Evolutionary conservation across 2,888 invertebrate genomes (phyloP).

Genomic region (Sphaeridia pumilis): DNA sequence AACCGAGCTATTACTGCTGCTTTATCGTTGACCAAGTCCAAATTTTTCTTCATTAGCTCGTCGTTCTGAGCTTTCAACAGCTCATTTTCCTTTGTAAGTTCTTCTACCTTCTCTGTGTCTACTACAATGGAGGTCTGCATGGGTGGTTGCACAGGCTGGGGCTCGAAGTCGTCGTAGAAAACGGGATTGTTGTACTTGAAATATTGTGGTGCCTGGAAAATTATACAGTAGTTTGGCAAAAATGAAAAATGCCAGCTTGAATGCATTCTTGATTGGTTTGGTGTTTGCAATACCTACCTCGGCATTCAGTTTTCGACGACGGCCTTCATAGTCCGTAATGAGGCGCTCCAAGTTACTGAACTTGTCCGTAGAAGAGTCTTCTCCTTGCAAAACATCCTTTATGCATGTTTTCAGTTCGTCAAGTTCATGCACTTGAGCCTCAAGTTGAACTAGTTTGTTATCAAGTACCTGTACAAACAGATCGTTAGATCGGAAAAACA

Average conservation of each 20-base stretch:
- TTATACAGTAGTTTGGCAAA: background rate
- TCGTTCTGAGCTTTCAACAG: background rate
- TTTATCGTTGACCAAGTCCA: background rate
- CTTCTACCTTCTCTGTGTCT: background rate
- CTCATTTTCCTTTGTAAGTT: background rate
- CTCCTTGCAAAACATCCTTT: background rate
- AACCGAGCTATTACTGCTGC: background rate
- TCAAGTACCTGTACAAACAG: background rate
- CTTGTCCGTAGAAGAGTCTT: background rate
- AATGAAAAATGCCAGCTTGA: background rate
- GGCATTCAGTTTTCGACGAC: background rate
- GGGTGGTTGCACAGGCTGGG: no score
- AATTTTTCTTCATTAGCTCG: background rate
- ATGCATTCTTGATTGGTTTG: no score
- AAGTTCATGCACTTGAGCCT: background rate
- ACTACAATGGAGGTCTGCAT: no score
- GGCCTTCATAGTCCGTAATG: background rate
- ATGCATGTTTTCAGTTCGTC: background rate
- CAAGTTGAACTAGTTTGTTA: background rate
- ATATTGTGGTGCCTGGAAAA: background rate
- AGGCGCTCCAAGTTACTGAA: background rate
- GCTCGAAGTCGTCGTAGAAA: no score
- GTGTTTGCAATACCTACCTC: background rate
- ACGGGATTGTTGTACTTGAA: background rate
- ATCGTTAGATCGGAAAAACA: no score